phyloP scores from a whole-genome alignment of 2,797 vertebrate genomes.

The Lacerta agilis region DNA sequence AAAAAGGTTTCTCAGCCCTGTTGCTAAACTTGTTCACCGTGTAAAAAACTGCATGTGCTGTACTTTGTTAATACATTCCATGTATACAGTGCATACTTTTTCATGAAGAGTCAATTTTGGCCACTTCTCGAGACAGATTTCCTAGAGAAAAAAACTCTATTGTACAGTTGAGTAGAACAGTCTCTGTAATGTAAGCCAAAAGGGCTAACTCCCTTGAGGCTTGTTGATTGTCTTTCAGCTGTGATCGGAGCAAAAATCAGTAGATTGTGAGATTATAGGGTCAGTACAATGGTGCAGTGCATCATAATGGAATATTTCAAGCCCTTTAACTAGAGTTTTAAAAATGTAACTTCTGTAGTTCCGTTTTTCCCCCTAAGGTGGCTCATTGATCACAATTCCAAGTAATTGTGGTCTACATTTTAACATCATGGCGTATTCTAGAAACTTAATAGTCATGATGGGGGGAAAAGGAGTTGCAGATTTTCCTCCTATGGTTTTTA shows the following conservation, averaged over 20 bases:
- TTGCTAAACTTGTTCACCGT: constrained; percentile 57
- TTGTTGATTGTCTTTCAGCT: constrained; percentile 26
- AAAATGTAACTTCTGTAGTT: not conserved
- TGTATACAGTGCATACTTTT: constrained; percentile 61
- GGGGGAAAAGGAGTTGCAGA: constrained; percentile 46
- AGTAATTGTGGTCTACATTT: constrained; percentile 41
- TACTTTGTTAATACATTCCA: constrained; percentile 86
- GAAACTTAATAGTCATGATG: constrained; percentile 50
- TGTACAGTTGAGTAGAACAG: constrained; percentile 52
- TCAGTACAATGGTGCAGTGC: constrained; percentile 57
- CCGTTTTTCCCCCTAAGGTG: constrained; percentile 5
- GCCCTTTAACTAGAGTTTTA: not conserved
- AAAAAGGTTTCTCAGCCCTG: constrained; percentile 48
- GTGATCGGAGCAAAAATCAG: constrained; percentile 38
- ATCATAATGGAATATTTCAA: constrained; percentile 39
- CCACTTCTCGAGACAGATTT: constrained; percentile 45
- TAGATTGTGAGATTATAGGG: constrained; percentile 33
- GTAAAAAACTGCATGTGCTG: constrained; percentile 42
- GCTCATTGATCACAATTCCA: constrained; percentile 37
- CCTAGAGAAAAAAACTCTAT: constrained; percentile 44
- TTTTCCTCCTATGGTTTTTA: constrained; percentile 66
- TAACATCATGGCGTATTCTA: constrained; percentile 48
- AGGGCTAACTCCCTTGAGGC: not conserved
- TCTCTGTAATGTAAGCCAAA: constrained; percentile 50
- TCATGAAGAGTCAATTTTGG: constrained; percentile 58